Evolutionary conservation across 2,888 invertebrate genomes (phyloP).

Genomic region (Pollenia labialis): DNA sequence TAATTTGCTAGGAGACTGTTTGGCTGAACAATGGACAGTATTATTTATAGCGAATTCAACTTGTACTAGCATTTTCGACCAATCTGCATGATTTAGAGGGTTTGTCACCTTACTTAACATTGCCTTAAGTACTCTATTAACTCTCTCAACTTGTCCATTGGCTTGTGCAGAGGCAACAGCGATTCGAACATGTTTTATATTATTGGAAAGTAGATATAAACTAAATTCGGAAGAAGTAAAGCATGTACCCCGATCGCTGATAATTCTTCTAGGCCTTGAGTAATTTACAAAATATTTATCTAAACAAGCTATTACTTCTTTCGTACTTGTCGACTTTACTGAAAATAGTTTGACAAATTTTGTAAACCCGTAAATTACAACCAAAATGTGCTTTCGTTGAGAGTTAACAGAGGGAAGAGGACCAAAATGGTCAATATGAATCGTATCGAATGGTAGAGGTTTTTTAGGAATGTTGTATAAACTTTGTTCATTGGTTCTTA

Average conservation of each 20-base stretch:
- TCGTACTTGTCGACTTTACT: slow-evolving; percentile 32
- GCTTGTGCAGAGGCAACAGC: slow-evolving; percentile 60
- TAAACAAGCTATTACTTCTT: slow-evolving; percentile 15
- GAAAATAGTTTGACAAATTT: slow-evolving; percentile 29
- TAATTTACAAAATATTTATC: slow-evolving; percentile 45
- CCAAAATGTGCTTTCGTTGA: slow-evolving; percentile 33
- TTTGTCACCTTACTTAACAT: slow-evolving; percentile 64
- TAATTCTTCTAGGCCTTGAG: slow-evolving; percentile 30
- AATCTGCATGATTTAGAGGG: slow-evolving; percentile 39
- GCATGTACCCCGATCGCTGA: slow-evolving; percentile 26
- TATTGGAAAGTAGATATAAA: slow-evolving; percentile 29
- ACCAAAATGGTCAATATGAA: slow-evolving; percentile 44
- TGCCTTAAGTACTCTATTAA: slow-evolving; percentile 49
- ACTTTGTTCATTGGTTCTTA: slow-evolving; percentile 28
- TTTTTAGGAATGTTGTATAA: slow-evolving; percentile 33
- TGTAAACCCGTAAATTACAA: slow-evolving; percentile 42
- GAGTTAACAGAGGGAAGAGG: slow-evolving; percentile 31
- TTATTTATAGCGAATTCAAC: slow-evolving; percentile 77
- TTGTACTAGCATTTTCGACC: slow-evolving; percentile 58
- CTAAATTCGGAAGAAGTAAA: slow-evolving; percentile 33
- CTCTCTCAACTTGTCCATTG: slow-evolving; percentile 60
- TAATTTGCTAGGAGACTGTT: slow-evolving; percentile 75
- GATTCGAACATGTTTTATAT: slow-evolving; percentile 57
- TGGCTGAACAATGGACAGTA: slow-evolving; percentile 75
- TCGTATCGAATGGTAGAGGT: slow-evolving; percentile 40